Percentiles rank a stretch among this genome's conserved stretches.
These are phyloP conservation scores for Brenthis hecate DNA, from an alignment of 2,888 invertebrate species.

Conservation along the genomic window DNA sequence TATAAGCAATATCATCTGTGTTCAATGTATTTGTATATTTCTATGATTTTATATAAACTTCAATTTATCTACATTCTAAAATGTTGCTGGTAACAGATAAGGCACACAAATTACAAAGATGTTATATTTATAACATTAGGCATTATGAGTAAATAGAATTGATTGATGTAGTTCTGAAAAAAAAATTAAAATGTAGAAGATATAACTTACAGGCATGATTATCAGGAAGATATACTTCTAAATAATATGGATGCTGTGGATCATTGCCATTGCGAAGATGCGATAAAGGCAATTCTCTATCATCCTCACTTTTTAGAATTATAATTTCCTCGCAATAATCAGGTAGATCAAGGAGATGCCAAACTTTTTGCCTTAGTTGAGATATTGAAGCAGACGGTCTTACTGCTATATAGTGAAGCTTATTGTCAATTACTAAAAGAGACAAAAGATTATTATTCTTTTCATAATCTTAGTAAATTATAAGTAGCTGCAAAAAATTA, in stretches of 20 bases:
- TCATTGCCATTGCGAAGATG: constrained; percentile 68
- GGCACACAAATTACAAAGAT: too few relatives aligned
- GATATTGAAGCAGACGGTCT: constrained; percentile 63
- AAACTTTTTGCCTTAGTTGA: constrained; percentile 68
- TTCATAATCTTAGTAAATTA: background rate
- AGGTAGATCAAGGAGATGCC: constrained; percentile 69
- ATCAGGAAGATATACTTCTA: constrained; percentile 69
- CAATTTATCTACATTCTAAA: too few relatives aligned
- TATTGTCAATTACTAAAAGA: constrained; percentile 58
- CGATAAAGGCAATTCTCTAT: constrained; percentile 61
- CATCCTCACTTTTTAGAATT: constrained; percentile 56
- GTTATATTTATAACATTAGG: background rate
- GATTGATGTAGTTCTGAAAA: too few relatives aligned
- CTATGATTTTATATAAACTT: too few relatives aligned
- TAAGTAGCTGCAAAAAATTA: too few relatives aligned
- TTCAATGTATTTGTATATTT: too few relatives aligned
- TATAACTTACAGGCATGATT: constrained; percentile 48
- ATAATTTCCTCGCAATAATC: constrained; percentile 75
- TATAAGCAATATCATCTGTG: too few relatives aligned
- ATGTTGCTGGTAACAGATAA: too few relatives aligned
- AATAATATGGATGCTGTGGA: constrained; percentile 63
- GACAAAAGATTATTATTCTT: background rate
- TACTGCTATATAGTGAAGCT: constrained; percentile 65
- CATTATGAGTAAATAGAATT: too few relatives aligned
- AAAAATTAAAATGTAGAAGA: background rate